phyloP scores from a whole-genome alignment of 1,140 invertebrate genomes.

The Saccostrea glomerata region DNA sequence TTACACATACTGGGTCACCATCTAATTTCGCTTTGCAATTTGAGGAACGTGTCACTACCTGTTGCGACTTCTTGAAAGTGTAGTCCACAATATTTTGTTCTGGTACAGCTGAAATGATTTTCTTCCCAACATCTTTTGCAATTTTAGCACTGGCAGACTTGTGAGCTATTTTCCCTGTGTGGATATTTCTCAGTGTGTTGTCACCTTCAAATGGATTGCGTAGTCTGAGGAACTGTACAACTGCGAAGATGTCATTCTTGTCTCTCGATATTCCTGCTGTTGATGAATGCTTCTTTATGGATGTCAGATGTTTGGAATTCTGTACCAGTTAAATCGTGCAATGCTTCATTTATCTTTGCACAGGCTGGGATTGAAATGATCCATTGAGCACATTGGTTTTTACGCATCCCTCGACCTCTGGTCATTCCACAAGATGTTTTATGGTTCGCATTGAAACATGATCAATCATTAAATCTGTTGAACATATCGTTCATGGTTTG shows the following conservation, averaged over 20 bases:
- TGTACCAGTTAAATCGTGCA: constrained; percentile 54
- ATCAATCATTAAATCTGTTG: too few relatives aligned
- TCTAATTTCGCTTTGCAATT: constrained; percentile 44
- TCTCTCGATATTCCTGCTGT: too few relatives aligned
- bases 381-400: constrained; percentile 59
- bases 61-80: constrained; percentile 52
- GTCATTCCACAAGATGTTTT: too few relatives aligned
- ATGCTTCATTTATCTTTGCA: constrained; percentile 61
- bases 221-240: constrained; percentile 41
- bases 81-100: constrained; percentile 39
- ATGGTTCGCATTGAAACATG: too few relatives aligned
- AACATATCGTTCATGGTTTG: constrained; percentile 70
- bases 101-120: constrained; percentile 47
- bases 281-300: constrained; percentile 53
- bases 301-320: constrained; percentile 58
- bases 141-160: constrained; percentile 53
- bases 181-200: constrained; percentile 43
- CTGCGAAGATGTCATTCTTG: constrained; percentile 52
- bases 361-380: constrained; percentile 39
- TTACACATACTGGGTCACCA: constrained; percentile 37
- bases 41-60: constrained; percentile 36
- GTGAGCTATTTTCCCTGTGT: too few relatives aligned
- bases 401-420: constrained; percentile 74
- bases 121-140: constrained; percentile 39
- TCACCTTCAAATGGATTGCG: constrained; percentile 49